Evolutionary conservation across 2,888 invertebrate genomes (phyloP), one percentile per base, ranked within the genome.

Genomic region (Osmoderma eremita): DNA sequence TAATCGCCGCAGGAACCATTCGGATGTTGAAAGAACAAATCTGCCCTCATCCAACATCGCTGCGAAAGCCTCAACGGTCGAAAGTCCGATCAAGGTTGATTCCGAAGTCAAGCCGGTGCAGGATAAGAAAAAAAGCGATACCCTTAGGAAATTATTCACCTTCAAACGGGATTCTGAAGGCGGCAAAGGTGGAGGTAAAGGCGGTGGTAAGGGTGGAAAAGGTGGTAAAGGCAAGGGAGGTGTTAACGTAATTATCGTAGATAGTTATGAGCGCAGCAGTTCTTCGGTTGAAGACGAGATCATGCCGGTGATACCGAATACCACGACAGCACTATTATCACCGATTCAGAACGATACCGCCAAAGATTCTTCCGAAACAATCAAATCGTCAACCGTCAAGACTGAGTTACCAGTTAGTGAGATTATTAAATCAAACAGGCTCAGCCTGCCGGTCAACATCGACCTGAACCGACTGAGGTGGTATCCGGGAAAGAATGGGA

Each of bases 111-210:
- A 86, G 58, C 79, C 84, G 10, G 84, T 86, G 0, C 85, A 87
- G 67, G 90, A 91, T 78, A 90, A 90, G 76, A 91, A 90, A 80
- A 91, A 91, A 78, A 89, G 85, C 74, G 88, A 87, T 74, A 90
- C 90, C 0, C 79, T 91, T 63, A 83, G 88, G 45, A 89, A 88
- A 75, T 90, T 90, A 77, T 89, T 89, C 76, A 86, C 85, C 0
- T 84, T 84, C 10, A 81, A 82, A 68, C 83, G 86, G n/a, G 86
- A 84, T 74, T 86, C 87, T 53, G 87, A 87, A 68, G 89, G 89
- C 2, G 86, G 85, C 6, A 90, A 89, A 74, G 87, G 89, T 51
- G 90, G 90, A 17, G 90, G 90, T 0, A 90, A 90, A 74, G 90
- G 90, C 4, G 87, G 84, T 8, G 87, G 83, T n/a, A 89, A 90